Conservation (phyloP, 1,140 invertebrate genomes). For the Agrilus planipennis region DNA sequence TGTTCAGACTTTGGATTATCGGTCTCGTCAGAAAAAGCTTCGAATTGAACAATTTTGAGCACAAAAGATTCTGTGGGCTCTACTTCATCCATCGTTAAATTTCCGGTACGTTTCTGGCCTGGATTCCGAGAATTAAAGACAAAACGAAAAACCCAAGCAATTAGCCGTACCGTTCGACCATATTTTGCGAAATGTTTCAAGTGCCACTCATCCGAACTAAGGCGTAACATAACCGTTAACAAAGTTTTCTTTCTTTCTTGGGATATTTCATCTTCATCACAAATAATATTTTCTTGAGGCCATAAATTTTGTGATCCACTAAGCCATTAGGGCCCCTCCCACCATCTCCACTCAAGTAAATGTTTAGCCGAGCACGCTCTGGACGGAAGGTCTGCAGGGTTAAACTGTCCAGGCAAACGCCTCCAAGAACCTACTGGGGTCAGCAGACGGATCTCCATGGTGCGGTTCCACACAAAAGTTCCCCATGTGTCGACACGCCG, state of each 20-base stretch:
- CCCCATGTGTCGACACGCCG: conserved; percentile 11
- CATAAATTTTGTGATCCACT: background rate
- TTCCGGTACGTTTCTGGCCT: too few relatives aligned
- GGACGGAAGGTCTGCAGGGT: conserved; percentile 25
- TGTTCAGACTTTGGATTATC: too few relatives aligned
- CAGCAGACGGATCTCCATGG: conserved; percentile 12
- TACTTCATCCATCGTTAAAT: too few relatives aligned
- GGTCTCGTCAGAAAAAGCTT: too few relatives aligned
- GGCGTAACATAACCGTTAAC: background rate
- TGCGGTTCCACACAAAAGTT: conserved; percentile 25
- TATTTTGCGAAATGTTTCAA: too few relatives aligned
- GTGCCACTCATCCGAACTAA: too few relatives aligned
- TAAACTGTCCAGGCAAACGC: conserved; percentile 27
- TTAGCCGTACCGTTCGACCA: too few relatives aligned
- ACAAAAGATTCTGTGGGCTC: too few relatives aligned
- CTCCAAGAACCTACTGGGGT: background rate
- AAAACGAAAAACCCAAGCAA: too few relatives aligned
- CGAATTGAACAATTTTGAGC: too few relatives aligned
- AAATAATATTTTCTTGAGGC: background rate
- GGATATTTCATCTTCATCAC: background rate
- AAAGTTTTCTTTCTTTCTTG: background rate
- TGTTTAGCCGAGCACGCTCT: background rate
- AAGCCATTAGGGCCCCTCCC: conserved; percentile 1
- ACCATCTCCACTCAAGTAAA: conserved; percentile 1
- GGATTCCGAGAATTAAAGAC: too few relatives aligned